Base-by-base conservation (phyloP, 2,797 vertebrate genomes). In the Babyrousa celebensis region DNA sequence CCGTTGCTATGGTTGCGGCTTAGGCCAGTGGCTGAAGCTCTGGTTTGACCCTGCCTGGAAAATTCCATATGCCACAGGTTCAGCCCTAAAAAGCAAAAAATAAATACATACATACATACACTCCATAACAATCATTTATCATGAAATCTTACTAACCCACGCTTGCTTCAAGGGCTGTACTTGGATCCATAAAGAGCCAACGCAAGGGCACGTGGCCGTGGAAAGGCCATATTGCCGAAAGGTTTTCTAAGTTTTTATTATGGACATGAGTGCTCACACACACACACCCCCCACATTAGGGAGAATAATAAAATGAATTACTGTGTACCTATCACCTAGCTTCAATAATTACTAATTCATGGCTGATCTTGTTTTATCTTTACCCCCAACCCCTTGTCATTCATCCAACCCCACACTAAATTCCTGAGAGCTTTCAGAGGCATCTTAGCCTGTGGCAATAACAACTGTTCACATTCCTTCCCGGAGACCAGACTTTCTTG, bases 231-330 rank as follows among this genome's bases (percentile, higher is more conserved):
- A 70, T 29, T 93, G 12, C 75, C 29, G 84, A 87, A 60, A 93
- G 11, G 54, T 36, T 63, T 83, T 74, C 84, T 93, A n/a, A 79
- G 63, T 85, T 94, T 93, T 96, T 65, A 88, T 87, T 74, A 74
- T 12, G 8, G 18, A n/a, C 29, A 48, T 60, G 60, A 91, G 92
- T 90, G 91, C 74, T 96, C 74, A 95, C 85, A 95, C 23, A 52
- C 21, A 56, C 23, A 52, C 21, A 56, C 1, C 32, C 1, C 32
- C 68, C 21, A 90, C 85, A 85, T 88, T 29, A 93, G 40, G 80
- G 8, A 85, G 58, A 85, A 48, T 0, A 79, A 48, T 16, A 70
- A 65, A 78, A 83, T 36, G 11, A 93, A 74, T 79, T 68, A 89
- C 52, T 67, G 65, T 6, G 36, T 62, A 23, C 5, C 48, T 17